These are phyloP conservation scores for Mantis religiosa DNA, from an alignment of 2,888 invertebrate genomes.

Conservation along the genomic window DNA sequence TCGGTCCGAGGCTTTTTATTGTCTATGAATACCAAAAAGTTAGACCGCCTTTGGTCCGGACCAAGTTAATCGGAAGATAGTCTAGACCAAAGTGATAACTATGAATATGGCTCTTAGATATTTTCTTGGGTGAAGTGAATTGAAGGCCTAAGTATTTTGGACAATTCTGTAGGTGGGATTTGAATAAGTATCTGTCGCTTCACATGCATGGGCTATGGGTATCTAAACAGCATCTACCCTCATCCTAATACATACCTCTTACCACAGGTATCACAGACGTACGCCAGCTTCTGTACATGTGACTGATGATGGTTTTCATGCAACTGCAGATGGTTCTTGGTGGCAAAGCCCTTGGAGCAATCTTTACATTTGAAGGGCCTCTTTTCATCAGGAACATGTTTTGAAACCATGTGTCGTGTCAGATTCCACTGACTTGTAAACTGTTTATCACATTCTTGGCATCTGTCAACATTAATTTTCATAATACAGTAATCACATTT, in stretches of 20 bases:
- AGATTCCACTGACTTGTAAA: background rate
- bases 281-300: background rate
- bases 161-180: too few species aligned
- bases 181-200: too few species aligned
- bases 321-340: background rate
- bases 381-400: constrained; percentile 17
- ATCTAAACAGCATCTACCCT: too few species aligned
- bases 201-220: too few species aligned
- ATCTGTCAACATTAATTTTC: background rate
- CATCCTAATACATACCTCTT: background rate
- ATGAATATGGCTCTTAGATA: too few species aligned
- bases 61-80: too few species aligned
- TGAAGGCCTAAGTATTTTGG: too few species aligned
- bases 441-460: background rate
- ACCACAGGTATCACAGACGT: constrained; percentile 17
- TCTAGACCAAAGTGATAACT: too few species aligned
- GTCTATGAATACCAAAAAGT: too few species aligned
- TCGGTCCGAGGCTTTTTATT: too few species aligned
- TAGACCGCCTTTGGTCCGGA: too few species aligned
- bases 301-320: constrained; percentile 13
- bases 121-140: too few species aligned
- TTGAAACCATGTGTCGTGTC: constrained; percentile 1
- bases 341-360: constrained; percentile 10
- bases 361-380: constrained; percentile 18
- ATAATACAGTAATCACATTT: background rate